Evolutionary conservation across 2,797 vertebrate genomes (phyloP), one percentile per base, ranked within the genome.

Genomic region (Lacerta agilis): DNA sequence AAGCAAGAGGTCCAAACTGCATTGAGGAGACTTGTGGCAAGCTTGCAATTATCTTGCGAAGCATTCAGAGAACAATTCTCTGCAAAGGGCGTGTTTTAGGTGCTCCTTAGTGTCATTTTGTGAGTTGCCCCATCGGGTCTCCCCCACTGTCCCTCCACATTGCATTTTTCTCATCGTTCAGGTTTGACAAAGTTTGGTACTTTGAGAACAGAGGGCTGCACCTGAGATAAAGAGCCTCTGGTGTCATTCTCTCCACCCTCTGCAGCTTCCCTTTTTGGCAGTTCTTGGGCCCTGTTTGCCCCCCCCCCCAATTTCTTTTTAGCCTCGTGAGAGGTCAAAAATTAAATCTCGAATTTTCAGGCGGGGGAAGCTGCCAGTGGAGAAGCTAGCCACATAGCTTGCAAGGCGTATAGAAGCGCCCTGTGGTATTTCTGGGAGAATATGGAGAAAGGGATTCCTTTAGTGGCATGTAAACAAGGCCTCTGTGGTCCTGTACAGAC

Each of bases 1-100:
- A 9, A 97, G 97, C 5, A 96, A 97, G 89, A 95, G 94, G 89
- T 98, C 97, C 0, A 97, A 97, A 86, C 97, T 97, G 13, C 98
- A 98, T 82, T 98, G 96, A 98, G 23, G 76, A 88, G 7, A 80
- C n/a, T 27, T 87, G 10, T 75, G 88, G 23, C 17, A 0, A 2
- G 64, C 11, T 90, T 13, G 27, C 45, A 87, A 84, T 86, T 86
- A 82, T 81, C 69, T 3, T 1, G 36, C 87, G 79, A 80, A 85
- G 61, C 20, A 90, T 86, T 87, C 92, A 88, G 90, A 89, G 92
- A 89, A 36, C 0, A 79, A 33, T 33, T 66, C 3, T 41, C 33
- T n/a, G 10, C 89, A 86, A 92, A 92, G 89, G 38, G 38, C 15
- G 8, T 23, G 17, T 86, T 49, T 55, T 27, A 86, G 29, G 2